These are phyloP conservation scores for Pogonocherus hispidulus DNA, from an alignment of 2,888 invertebrate genomes.

Conservation along the genomic window DNA sequence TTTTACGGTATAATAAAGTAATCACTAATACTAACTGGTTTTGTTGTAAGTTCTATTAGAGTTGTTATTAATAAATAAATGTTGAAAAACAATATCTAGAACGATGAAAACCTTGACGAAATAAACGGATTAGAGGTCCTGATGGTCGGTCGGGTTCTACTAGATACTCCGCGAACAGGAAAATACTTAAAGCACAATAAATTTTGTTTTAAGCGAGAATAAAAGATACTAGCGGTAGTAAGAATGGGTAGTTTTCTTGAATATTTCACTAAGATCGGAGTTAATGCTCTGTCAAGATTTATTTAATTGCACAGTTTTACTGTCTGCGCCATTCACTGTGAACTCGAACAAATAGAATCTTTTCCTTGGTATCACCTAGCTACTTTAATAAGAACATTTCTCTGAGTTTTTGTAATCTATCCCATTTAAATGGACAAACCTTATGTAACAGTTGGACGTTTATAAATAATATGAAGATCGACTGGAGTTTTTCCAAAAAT, in stretches of 20 bases:
- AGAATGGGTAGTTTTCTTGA: constrained; percentile 6
- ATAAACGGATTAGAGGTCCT: not conserved
- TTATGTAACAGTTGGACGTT: no score
- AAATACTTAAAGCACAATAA: not conserved
- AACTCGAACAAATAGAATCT: not conserved
- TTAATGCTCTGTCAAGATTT: constrained; percentile 4
- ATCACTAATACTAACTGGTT: no score
- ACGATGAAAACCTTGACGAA: not conserved
- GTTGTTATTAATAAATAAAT: no score
- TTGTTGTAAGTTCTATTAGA: no score
- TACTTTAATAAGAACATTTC: no score
- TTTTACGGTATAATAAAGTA: no score
- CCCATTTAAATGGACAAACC: no score
- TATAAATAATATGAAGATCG: no score
- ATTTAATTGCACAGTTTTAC: constrained; percentile 4
- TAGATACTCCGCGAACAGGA: not conserved
- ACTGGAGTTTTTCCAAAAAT: no score
- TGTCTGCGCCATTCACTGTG: not conserved
- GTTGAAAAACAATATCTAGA: not conserved
- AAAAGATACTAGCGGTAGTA: constrained; percentile 1
- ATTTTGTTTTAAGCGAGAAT: not conserved
- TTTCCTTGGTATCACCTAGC: not conserved
- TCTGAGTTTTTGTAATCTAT: no score
- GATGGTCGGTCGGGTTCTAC: not conserved
- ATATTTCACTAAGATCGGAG: constrained; percentile 4